Evolutionary conservation across 2,797 vertebrate species (phyloP).

Genomic region (Microctenopoma lineatum): DNA sequence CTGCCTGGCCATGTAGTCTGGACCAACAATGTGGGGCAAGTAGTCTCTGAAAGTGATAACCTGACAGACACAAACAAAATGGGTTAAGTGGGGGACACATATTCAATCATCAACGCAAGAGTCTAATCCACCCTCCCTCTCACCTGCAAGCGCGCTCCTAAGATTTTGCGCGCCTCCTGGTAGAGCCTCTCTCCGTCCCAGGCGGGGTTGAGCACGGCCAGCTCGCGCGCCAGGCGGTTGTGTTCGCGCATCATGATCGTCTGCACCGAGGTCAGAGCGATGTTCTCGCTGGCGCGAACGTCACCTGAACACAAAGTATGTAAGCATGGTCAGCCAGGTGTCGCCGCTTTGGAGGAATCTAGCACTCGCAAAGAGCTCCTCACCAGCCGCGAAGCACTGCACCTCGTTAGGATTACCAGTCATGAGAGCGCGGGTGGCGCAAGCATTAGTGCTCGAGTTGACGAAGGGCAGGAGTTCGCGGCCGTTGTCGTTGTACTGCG

Average conservation of each 20-base stretch:
- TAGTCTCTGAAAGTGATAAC: slow-evolving; percentile 87
- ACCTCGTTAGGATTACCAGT: slow-evolving; percentile 68
- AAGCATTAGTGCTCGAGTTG: slow-evolving; percentile 64
- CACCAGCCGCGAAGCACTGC: slow-evolving; percentile 89
- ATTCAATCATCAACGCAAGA: background rate
- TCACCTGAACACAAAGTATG: slow-evolving; percentile 82
- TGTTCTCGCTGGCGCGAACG: slow-evolving; percentile 82
- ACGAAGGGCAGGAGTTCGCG: slow-evolving; percentile 84
- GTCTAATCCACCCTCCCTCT: background rate
- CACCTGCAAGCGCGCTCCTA: slow-evolving; percentile 87
- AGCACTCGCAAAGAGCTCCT: slow-evolving; percentile 22
- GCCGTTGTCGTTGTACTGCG: slow-evolving; percentile 73
- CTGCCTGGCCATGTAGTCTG: slow-evolving; percentile 43
- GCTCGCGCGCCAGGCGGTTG: slow-evolving; percentile 84
- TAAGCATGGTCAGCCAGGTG: background rate
- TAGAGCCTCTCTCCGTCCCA: slow-evolving; percentile 89
- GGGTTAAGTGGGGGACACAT: background rate
- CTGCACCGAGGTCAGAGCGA: slow-evolving; percentile 83
- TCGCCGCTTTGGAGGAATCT: background rate
- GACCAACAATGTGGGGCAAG: slow-evolving; percentile 85
- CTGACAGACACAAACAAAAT: slow-evolving; percentile 35
- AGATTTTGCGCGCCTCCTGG: slow-evolving; percentile 89
- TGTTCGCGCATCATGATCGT: slow-evolving; percentile 89
- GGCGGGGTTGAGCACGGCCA: slow-evolving; percentile 83
- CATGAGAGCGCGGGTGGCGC: slow-evolving; percentile 78